A percentile compares a stretch with the other conserved stretches of the same genome.
Evolutionary conservation across 2,113 vertebrate species (phyloP).

Genomic region (Tachycineta bicolor): DNA sequence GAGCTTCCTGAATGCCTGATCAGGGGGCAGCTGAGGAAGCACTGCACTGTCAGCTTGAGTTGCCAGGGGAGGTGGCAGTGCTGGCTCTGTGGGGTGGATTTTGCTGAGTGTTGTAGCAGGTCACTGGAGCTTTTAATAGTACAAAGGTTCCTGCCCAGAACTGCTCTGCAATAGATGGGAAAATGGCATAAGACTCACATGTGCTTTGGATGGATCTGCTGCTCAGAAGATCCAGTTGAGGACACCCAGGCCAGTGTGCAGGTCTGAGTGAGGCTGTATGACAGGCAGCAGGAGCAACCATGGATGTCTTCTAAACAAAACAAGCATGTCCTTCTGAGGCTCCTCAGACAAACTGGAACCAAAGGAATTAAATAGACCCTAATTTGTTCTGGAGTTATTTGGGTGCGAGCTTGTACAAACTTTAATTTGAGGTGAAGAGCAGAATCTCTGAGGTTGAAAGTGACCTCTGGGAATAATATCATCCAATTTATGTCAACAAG

Average conservation of each 20-base stretch:
- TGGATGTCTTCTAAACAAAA: not conserved
- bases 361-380: not conserved
- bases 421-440: not conserved
- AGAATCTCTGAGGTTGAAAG: not conserved
- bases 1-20: not conserved
- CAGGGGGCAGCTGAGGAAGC: not conserved
- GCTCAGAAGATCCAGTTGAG: not conserved
- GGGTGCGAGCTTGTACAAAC: not conserved
- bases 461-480: not conserved
- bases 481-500: not conserved
- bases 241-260: not conserved
- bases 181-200: not conserved
- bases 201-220: not conserved
- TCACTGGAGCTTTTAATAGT: not conserved
- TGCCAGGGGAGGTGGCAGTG: not conserved
- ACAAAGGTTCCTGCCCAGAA: conserved; percentile 15
- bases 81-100: not conserved
- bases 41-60: not conserved
- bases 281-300: not conserved
- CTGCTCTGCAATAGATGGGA: not conserved
- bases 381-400: conserved; percentile 10
- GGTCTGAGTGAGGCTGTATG: not conserved
- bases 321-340: not conserved
- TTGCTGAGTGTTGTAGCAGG: not conserved
- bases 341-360: not conserved